These are phyloP conservation scores for Drosophila elegans DNA, from an alignment of 1,140 invertebrate genomes.

Conservation along the genomic window DNA sequence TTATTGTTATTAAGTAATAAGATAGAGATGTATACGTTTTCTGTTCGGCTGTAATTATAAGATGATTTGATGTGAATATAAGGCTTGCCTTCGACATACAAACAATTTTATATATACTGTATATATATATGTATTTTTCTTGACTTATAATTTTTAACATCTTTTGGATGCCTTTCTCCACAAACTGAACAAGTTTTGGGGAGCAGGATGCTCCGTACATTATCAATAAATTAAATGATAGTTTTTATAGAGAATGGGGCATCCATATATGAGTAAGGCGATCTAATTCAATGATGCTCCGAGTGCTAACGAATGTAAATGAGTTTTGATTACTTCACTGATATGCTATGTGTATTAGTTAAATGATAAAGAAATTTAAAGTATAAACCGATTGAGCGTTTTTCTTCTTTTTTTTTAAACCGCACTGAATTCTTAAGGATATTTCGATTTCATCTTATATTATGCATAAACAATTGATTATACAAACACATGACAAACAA, in stretches of 20 bases:
- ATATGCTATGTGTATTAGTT: slow-evolving; percentile 60
- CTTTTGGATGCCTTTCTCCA: slow-evolving; percentile 1
- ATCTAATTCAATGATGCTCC: slow-evolving; percentile 12
- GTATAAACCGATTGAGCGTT: slow-evolving; percentile 5
- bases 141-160: slow-evolving; percentile 29
- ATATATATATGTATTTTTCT: slow-evolving; percentile 25
- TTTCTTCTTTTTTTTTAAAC: slow-evolving; percentile 17
- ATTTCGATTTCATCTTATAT: slow-evolving; percentile 3
- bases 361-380: slow-evolving; percentile 12
- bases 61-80: slow-evolving; percentile 18
- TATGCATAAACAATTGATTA: slow-evolving; percentile 43
- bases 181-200: slow-evolving; percentile 16
- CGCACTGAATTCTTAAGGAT: slow-evolving; percentile 7
- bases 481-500: slow-evolving; percentile 31
- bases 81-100: slow-evolving; percentile 21
- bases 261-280: background rate
- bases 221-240: slow-evolving; percentile 39
- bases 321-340: slow-evolving; percentile 54
- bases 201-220: slow-evolving; percentile 18
- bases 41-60: background rate
- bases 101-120: slow-evolving; percentile 25
- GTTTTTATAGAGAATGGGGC: slow-evolving; percentile 11
- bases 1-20: slow-evolving; percentile 3
- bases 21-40: background rate
- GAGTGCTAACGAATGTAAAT: slow-evolving; percentile 36